Evolutionary conservation across 2,797 vertebrate species (phyloP).

Genomic region (Kryptolebias ocellatus): DNA sequence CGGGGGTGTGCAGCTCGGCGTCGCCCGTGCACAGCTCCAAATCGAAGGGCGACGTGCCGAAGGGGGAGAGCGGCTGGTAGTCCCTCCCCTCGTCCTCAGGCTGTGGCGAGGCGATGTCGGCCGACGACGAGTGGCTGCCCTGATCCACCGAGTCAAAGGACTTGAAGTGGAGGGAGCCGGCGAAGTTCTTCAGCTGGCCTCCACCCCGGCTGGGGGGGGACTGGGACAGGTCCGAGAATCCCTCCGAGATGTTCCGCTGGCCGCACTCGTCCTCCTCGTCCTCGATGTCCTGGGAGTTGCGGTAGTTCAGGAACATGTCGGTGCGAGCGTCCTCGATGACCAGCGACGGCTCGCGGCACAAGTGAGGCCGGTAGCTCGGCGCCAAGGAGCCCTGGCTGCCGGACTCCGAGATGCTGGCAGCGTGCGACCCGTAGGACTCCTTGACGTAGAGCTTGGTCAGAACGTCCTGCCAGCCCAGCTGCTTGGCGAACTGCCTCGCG

Average conservation of each 20-base stretch:
- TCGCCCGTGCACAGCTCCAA: slow-evolving; percentile 85
- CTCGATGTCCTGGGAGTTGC: slow-evolving; percentile 69
- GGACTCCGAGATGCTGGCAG: slow-evolving; percentile 71
- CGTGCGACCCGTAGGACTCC: slow-evolving; percentile 85
- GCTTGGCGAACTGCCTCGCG: slow-evolving; percentile 87
- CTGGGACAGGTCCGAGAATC: slow-evolving; percentile 85
- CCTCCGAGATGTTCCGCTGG: slow-evolving; percentile 81
- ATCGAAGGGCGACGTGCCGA: slow-evolving; percentile 87
- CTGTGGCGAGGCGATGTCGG: slow-evolving; percentile 66
- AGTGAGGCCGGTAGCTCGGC: slow-evolving; percentile 45
- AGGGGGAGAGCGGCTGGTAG: slow-evolving; percentile 91
- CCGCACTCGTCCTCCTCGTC: slow-evolving; percentile 71
- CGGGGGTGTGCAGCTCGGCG: slow-evolving; percentile 80
- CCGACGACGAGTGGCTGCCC: slow-evolving; percentile 83
- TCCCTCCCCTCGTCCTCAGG: slow-evolving; percentile 75
- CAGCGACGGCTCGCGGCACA: slow-evolving; percentile 66
- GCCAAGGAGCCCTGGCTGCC: slow-evolving; percentile 67
- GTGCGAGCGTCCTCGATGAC: slow-evolving; percentile 60
- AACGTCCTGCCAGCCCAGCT: slow-evolving; percentile 93
- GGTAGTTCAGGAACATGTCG: slow-evolving; percentile 70
- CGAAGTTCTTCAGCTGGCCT: slow-evolving; percentile 71
- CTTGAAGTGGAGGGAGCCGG: slow-evolving; percentile 80
- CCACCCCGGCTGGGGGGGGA: slow-evolving; percentile 74
- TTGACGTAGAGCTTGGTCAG: slow-evolving; percentile 95
- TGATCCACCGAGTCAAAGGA: slow-evolving; percentile 87